Evolutionary conservation across 2,113 vertebrate species (phyloP), one percentile per base, ranked within the genome.

Genomic region (Meriones unguiculatus): DNA sequence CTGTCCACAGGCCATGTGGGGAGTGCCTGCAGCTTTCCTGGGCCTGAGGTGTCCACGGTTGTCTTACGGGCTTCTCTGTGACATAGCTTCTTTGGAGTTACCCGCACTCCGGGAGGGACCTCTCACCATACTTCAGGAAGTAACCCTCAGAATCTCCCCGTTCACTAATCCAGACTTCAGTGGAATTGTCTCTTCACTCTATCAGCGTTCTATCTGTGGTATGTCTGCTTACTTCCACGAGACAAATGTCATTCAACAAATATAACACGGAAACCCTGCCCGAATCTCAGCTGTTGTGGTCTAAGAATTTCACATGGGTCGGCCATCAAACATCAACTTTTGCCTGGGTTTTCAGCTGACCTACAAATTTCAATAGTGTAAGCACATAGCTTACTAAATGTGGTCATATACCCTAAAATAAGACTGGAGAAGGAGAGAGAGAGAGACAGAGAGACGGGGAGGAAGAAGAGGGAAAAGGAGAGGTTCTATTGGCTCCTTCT

Each of bases 391-490:
- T 3, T 18, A 62, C 46, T 57, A 15, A 14, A 15, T 20, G 7
- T 87, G 13, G 69, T 10, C 50, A 64, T 78, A 64, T 82, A 54
- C 30, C 24, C 86, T 81, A 81, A 95, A 84, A 84, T 77, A 93
- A 84, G 32, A 14, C 14, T 67, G 81, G 3, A 38, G 9, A 32
- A 38, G 59, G 9, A 85, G 67, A 67, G 18, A 62, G 50, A 41
- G 18, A 46, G 85, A 46, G 17, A 25, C 13, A 6, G n/a, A 32
- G 12, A 69, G 28, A 30, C 7, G 30, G 17, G 46, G 20, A n/a
- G 32, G 3, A 30, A 54, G 32, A 28, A 3, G 7, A 22, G 8
- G 25, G 35, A 52, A 14, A 22, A 62, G 50, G 32, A 59, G 73
- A 75, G 20, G 7, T 32, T 1, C 15, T 81, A 20, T 22, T 85